Evolutionary conservation across 2,888 invertebrate species (phyloP).

Genomic region (Metacarcinus magister): DNA sequence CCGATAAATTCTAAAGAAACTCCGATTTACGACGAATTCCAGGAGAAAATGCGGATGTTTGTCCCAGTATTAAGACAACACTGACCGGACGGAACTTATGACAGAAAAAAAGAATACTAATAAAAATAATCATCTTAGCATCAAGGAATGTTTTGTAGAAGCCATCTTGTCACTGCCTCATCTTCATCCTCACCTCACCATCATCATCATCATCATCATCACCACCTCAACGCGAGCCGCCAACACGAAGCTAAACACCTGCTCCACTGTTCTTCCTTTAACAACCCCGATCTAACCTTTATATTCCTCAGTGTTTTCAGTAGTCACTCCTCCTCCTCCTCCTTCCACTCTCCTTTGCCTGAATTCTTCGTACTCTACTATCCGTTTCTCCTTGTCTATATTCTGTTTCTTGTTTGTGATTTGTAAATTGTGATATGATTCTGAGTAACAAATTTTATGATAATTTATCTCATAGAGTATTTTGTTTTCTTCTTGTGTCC

Average conservation of each 20-base stretch:
- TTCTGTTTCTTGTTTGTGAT: background rate
- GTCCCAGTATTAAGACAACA: background rate
- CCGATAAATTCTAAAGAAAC: background rate
- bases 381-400: background rate
- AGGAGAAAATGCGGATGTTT: background rate
- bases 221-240: background rate
- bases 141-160: background rate
- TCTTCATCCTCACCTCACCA: background rate
- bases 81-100: background rate
- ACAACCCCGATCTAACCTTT: background rate
- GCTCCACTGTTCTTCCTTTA: background rate
- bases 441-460: background rate
- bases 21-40: background rate
- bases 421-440: slow-evolving; percentile 16
- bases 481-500: background rate
- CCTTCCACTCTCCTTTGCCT: background rate
- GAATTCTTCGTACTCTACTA: background rate
- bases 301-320: background rate
- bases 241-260: background rate
- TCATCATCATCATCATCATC: background rate
- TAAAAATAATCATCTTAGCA: background rate
- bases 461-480: slow-evolving; percentile 3
- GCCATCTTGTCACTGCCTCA: background rate
- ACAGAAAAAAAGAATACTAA: background rate
- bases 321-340: background rate